Evolutionary conservation across 2,888 invertebrate species (phyloP).

Genomic region (Nudaria mundana): DNA sequence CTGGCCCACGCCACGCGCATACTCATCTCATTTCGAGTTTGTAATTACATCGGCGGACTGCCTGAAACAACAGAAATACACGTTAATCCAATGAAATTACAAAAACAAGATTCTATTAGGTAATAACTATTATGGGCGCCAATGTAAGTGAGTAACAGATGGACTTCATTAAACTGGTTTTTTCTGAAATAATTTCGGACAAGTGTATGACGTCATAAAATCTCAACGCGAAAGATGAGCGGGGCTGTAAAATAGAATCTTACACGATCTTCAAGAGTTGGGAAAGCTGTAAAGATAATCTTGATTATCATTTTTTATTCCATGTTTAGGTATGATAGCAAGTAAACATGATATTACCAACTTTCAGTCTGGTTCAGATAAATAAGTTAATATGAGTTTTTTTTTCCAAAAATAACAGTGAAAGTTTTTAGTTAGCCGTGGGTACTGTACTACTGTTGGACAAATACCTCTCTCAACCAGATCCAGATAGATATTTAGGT

Average conservation of each 20-base stretch:
- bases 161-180: constrained; percentile 36
- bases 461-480: too few species aligned
- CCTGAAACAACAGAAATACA: constrained; percentile 67
- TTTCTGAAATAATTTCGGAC: constrained; percentile 40
- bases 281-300: constrained; percentile 20
- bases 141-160: constrained; percentile 46
- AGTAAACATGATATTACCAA: constrained; percentile 18
- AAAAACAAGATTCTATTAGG: constrained; percentile 43
- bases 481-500: too few species aligned
- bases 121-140: constrained; percentile 46
- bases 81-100: constrained; percentile 54
- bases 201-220: constrained; percentile 40
- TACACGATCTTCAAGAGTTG: constrained; percentile 27
- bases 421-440: too few species aligned
- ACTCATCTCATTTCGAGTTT: constrained; percentile 79
- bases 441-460: too few species aligned
- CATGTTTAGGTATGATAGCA: constrained; percentile 9
- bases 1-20: constrained; percentile 79
- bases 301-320: constrained; percentile 8
- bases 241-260: constrained; percentile 27
- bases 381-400: too few species aligned
- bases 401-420: too few species aligned
- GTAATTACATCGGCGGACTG: constrained; percentile 74
- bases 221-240: constrained; percentile 16
- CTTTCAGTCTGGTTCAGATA: constrained; percentile 12